Evolutionary conservation across 2,888 invertebrate species (phyloP), one percentile per base, ranked within the genome.

Genomic region (Oligia fasciuncula): DNA sequence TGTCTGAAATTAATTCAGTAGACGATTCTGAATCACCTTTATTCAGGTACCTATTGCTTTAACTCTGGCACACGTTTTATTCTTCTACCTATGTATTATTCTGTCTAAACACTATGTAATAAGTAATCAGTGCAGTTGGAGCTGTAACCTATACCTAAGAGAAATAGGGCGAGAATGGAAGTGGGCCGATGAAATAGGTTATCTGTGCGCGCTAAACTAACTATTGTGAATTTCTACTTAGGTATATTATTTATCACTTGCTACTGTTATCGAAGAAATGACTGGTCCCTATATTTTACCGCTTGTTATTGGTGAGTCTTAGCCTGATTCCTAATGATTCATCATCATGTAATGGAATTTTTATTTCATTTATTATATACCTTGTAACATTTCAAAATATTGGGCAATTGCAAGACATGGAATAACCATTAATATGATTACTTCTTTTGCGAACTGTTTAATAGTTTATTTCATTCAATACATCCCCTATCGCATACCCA

Each of bases 161-260:
- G 73, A 87, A 88, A 83, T 87, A 72, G 83, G 74, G 65, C 80
- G 70, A 65, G 73, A 80, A 67, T 74, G 65, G 35, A 87, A 83
- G 73, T 85, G 69, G 79, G 72, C 54, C 87, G 79, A 83, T 79
- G 29, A 87, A 82, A 87, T 87, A 82, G 85, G 87, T 88, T 88
- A 87, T 88, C 82, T 82, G 73, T 68, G 69, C 65, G 49, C 67
- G 81, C 69, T 73, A 43, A 62, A 83, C 79, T 80, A 71, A 62
- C 75, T 68, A 63, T 6, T 73, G 66, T 78, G 57, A 66, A 51
- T 63, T 40, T n/a, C n/a, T n/a, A n/a, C n/a, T n/a, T n/a, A 43
- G 2, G 0, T 46, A n/a, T 68, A 54, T 66, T 81, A 51, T 79
- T 65, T 65, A 51, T 69, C 43, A 60, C 49, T 74, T 40, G 49